These are phyloP conservation scores for Helicoverpa assulta DNA, from an alignment of 2,888 invertebrate species.

Conservation along the genomic window DNA sequence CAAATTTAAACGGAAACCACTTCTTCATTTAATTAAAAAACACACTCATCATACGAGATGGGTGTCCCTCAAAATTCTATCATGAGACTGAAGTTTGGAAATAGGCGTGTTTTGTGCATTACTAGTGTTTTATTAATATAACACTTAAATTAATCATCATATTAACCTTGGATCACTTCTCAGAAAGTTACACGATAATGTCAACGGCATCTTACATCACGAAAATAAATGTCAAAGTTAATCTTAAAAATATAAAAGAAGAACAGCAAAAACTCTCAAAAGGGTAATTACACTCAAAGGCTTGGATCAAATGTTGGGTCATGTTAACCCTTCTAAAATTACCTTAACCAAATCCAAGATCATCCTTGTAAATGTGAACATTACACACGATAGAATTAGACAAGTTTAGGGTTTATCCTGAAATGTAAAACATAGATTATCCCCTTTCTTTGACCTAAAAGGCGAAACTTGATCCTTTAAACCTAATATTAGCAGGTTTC, in stretches of 20 bases:
- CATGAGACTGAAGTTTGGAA: constrained; percentile 21
- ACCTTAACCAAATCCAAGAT: constrained; percentile 30
- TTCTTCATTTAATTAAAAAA: constrained; percentile 50
- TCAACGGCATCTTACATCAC: no score
- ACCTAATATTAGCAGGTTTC: neutral
- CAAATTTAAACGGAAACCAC: constrained; percentile 24
- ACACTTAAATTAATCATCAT: constrained; percentile 4
- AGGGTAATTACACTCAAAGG: constrained; percentile 14
- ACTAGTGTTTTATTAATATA: constrained; percentile 10
- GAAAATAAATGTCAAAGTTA: constrained; percentile 1
- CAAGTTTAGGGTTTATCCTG: constrained; percentile 10
- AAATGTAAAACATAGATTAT: constrained; percentile 9
- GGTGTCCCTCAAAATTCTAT: constrained; percentile 44
- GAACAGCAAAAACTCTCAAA: constrained; percentile 3
- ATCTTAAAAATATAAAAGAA: neutral
- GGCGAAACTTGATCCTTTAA: neutral
- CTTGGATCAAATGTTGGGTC: constrained; percentile 35
- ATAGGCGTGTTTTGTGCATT: constrained; percentile 17
- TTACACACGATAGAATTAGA: constrained; percentile 33
- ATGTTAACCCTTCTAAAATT: constrained; percentile 15
- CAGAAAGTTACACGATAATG: no score
- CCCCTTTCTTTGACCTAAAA: constrained; percentile 1
- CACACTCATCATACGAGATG: constrained; percentile 17
- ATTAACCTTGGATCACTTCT: no score
- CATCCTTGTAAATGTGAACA: constrained; percentile 24